Evolutionary conservation across 2,113 vertebrate genomes (phyloP), one percentile per base, ranked within the genome.

Genomic region (Gallinago jamesoni): DNA sequence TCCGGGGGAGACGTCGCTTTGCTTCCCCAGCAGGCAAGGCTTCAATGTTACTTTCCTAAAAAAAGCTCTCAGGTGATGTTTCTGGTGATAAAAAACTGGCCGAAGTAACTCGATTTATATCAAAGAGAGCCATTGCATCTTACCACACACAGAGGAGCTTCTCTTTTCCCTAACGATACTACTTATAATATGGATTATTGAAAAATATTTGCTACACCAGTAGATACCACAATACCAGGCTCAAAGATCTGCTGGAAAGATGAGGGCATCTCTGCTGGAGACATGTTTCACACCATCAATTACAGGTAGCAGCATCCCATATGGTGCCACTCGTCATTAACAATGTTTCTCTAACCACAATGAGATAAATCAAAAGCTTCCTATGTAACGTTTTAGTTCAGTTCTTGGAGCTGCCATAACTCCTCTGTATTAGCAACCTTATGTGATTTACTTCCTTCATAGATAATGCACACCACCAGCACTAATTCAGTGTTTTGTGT

Each of bases 241-340:
- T 37, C 20, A 20, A 4, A 33, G 24, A 20, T 7, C 10, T 37
- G 22, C 35, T 2, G n/a, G 22, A 8, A 16, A 3, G 50, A 12
- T 3, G 20, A 30, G 16, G n/a, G 22, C n/a, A 14, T 7, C 21
- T 33, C 17, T 2, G 4, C 18, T 3, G 14, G 6, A 7, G 4
- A 7, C 33, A 1, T 7, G 0, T 22, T n/a, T 37, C 37, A 55
- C 50, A 28, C 35, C 33, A 1, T 5, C 9, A 20, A 7, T 14
- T 33, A 13, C 50, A 24, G 2, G 1, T 1, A 39, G 37, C 15
- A 1, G 4, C 3, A 4, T 45, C 14, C 43, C 21, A 11, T 10
- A 3, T 25, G 0, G 0, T 6, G 28, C 39, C 21, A 2, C 37
- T 48, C 27, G 0, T 6, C 3, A 31, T 5, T 39, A 16, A 1